Base-by-base conservation (phyloP, 2,797 vertebrate genomes). In the Diplodus puntazzo region DNA sequence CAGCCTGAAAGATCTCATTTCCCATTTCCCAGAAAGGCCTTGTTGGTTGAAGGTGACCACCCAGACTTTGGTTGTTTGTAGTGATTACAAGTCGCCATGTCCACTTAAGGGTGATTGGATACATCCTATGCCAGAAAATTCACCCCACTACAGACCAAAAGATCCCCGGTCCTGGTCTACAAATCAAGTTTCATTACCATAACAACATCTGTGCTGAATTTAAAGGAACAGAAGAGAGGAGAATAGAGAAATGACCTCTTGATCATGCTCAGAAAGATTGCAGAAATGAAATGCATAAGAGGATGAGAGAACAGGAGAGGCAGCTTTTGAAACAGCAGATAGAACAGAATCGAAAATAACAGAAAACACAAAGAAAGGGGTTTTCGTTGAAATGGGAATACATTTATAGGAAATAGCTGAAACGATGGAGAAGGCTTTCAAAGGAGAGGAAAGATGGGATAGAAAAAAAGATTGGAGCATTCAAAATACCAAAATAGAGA, bases 51-150 rank as follows among this genome's bases (percentile, higher is more conserved):
- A 79, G 80, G 82, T 81, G 71, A 83, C 71, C 66, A 83, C 77
- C 72, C 71, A 77, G 54, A 62, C 45, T 52, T 75, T 8, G 43
- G 39, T 25, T 86, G 58, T 83, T 84, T 42, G 69, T 71, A 65
- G 62, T 63, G 73, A 85, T 85, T 81, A 78, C 63, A 83, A 79
- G 65, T 77, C 50, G 4, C 73, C 60, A 46, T 74, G 76, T 83
- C 71, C 82, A 86, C 79, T 90, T 60, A 80, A 73, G 43, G n/a
- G 52, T 84, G 62, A 89, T 64, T 84, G 79, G 21, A 81, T 59
- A 18, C 50, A 76, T 76, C n/a, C 57, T 21, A 58, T 69, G 67
- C 72, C 87, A 84, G 70, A 75, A 76, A 77, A 73, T 73, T 67
- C 72, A 71, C 71, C 64, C 68, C 58, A 20, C 43, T 59, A 17